Percentiles rank a stretch among this genome's conserved stretches.
These are phyloP conservation scores for Spodoptera picta DNA, from an alignment of 2,888 invertebrate species.

Conservation along the genomic window DNA sequence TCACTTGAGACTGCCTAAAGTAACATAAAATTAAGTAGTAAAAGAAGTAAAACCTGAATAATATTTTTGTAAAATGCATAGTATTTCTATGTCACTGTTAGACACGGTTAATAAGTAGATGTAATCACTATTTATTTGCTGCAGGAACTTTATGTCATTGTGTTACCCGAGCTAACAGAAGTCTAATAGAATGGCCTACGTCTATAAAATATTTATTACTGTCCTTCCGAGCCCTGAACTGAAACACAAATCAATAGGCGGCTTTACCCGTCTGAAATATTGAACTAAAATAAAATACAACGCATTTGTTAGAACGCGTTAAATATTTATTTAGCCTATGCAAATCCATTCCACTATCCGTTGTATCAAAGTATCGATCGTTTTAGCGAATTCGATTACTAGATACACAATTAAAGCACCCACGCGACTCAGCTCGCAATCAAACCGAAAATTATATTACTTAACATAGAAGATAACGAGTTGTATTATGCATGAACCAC, in stretches of 20 bases:
- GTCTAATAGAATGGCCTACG: too few species aligned
- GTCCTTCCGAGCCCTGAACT: too few species aligned
- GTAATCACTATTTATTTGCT: too few species aligned
- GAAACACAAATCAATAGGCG: too few species aligned
- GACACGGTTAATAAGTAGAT: too few species aligned
- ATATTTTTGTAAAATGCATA: too few species aligned
- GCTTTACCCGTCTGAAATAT: too few species aligned
- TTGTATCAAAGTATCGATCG: slow-evolving; percentile 42
- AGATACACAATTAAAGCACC: slow-evolving; percentile 62
- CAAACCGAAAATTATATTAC: slow-evolving; percentile 53
- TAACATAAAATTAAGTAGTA: background rate
- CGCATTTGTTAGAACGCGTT: slow-evolving; percentile 7
- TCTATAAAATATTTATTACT: too few species aligned
- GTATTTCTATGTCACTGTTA: too few species aligned
- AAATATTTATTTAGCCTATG: slow-evolving; percentile 30
- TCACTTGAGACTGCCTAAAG: slow-evolving; percentile 13
- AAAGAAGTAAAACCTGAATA: slow-evolving; percentile 2
- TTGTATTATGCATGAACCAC: slow-evolving; percentile 15
- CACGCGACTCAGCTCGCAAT: slow-evolving; percentile 53
- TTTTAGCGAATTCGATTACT: slow-evolving; percentile 65
- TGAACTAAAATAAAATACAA: background rate
- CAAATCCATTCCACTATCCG: slow-evolving; percentile 9
- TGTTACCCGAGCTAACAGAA: too few species aligned
- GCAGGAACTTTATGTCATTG: too few species aligned
- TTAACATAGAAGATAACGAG: slow-evolving; percentile 28